Base-by-base conservation (phyloP, 2,113 vertebrate species). In the Canis aureus region DNA sequence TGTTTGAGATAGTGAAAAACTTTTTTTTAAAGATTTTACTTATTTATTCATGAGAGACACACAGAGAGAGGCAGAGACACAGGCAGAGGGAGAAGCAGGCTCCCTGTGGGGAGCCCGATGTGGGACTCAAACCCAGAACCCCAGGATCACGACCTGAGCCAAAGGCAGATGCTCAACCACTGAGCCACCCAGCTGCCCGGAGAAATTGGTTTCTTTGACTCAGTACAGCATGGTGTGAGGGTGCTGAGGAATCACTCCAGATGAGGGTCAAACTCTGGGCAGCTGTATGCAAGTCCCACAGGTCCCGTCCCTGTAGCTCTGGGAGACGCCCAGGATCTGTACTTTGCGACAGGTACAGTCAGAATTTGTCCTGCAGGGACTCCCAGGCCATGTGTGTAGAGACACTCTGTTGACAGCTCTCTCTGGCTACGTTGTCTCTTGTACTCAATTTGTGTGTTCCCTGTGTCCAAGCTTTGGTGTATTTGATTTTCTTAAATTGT, bases 211-310 rank as follows among this genome's bases (percentile, higher is more conserved):
- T 73, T 78, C 4, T 3, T 84, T 69, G 60, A 20, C 4, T 64
- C 17, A 16, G 23, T 29, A 5, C 51, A 15, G 29, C 19, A 29
- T 3, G 11, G 1, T 16, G 10, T 66, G 59, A 73, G 9, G n/a
- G 29, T 43, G 8, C 23, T 6, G 60, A 67, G 13, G 27, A 80
- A 29, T 64, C 12, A n/a, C 35, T 67, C 71, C n/a, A 69, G 20
- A 13, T 60, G 3, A 23, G 8, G 29, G 62, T 27, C 64, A 13
- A n/a, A 76, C 7, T 11, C 19, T 13, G 23, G 4, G 17, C n/a
- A 5, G 3, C 7, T n/a, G 15, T 5, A 1, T 25, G 16, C 27
- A 3, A 27, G 0, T 19, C 53, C 49, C 62, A 19, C 19, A 5
- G 22, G 4, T 78, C 32, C 16, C 25, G 59, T n/a, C 38, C 59